Evolutionary conservation across 2,888 invertebrate genomes (phyloP), one percentile per base, ranked within the genome.

Genomic region (Flabesymbios commensalis): DNA sequence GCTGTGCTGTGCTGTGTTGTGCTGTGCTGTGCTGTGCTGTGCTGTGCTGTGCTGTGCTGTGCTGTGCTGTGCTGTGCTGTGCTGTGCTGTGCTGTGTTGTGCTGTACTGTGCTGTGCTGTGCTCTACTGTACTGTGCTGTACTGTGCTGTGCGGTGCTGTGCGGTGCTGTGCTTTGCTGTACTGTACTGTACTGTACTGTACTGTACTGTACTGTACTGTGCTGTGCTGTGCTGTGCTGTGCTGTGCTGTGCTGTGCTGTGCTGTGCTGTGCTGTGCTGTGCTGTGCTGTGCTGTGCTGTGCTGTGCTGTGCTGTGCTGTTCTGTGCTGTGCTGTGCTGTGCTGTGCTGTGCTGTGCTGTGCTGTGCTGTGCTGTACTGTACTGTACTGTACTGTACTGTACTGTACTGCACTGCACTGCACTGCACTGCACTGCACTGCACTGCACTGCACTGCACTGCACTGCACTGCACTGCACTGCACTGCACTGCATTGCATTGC

Each of bases 341-440:
- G 39, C 39, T n/a, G 39, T 36, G 39, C n/a, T n/a, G 39, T 36
- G n/a, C 39, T n/a, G 39, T 36, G 39, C n/a, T n/a, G 39, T 36
- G n/a, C 39, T n/a, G 39, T 36, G 39, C n/a, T n/a, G 39, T 36
- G n/a, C 39, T n/a, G 39, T 36, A n/a, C n/a, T n/a, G 39, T 36
- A 36, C 39, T n/a, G 39, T 36, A 36, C 39, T n/a, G 39, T 36
- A n/a, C 10, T n/a, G 39, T 10, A n/a, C 28, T 32, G 36, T 39
- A 39, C n/a, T 36, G 39, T 36, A 36, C 39, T n/a, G 39, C n/a
- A 14, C n/a, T 36, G 39, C n/a, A 36, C 39, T 26, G 49, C 49
- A 36, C 19, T 39, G 24, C 36, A 57, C 33, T 47, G 57, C 49
- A n/a, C 5, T 57, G 49, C 26, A 33, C 33, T 49, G 57, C 39